Evolutionary conservation across 2,888 invertebrate genomes (phyloP).

Genomic region (Rotaria magnacalcarata): DNA sequence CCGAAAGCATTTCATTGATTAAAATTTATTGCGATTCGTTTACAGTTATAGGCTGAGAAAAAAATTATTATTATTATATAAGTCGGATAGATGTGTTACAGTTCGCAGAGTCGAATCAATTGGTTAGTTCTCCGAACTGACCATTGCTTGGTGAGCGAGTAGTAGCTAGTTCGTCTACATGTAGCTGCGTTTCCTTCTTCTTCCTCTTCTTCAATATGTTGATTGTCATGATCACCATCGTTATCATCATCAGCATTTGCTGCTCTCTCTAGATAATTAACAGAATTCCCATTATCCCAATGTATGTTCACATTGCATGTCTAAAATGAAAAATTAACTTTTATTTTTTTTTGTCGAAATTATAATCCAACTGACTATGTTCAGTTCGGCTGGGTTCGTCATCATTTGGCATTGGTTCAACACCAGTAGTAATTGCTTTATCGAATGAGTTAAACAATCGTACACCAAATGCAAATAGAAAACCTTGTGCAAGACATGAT

Average conservation of each 20-base stretch:
- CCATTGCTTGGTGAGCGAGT: no score
- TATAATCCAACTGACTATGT: not conserved
- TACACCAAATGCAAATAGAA: slow-evolving; percentile 14
- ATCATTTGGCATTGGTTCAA: not conserved
- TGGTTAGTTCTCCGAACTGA: no score
- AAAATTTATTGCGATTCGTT: no score
- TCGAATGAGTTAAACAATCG: not conserved
- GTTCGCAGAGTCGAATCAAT: no score
- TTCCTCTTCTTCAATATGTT: no score
- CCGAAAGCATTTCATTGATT: no score
- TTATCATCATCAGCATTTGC: not conserved
- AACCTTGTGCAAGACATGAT: slow-evolving; percentile 24
- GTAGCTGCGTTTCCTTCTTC: no score
- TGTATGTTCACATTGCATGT: not conserved
- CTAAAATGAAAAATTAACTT: not conserved
- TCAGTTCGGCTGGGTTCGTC: not conserved
- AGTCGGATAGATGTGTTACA: no score
- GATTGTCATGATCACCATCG: not conserved
- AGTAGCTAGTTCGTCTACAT: no score
- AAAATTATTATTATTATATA: no score
- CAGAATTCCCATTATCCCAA: not conserved
- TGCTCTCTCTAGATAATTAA: not conserved
- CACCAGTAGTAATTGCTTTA: not conserved
- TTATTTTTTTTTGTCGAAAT: not conserved
- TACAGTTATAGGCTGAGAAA: no score